A percentile compares a stretch with the other conserved stretches of the same genome.
phyloP scores from a whole-genome alignment of 2,888 invertebrate genomes.

The Magallana nippona region DNA sequence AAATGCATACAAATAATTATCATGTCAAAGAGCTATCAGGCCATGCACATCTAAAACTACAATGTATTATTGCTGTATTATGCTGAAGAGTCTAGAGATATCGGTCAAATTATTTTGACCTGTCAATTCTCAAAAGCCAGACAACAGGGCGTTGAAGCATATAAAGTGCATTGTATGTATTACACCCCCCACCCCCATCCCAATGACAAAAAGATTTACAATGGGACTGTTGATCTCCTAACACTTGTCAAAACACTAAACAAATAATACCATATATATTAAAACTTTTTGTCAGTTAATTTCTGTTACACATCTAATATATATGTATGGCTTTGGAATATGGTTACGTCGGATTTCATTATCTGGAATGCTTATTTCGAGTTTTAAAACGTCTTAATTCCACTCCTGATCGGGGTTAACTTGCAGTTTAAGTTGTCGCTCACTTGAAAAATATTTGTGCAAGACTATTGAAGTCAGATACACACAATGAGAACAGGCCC shows the following conservation, averaged over 20 bases:
- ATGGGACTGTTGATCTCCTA: not conserved
- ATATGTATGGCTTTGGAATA: not conserved
- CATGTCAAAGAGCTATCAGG: no score
- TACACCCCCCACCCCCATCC: not conserved
- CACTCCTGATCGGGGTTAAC: constrained; percentile 1
- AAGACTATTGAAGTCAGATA: constrained; percentile 27
- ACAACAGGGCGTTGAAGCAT: not conserved
- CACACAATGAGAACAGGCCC: constrained; percentile 35
- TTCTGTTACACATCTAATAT: not conserved
- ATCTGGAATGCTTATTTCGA: constrained; percentile 35
- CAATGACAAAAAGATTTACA: not conserved
- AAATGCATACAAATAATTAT: no score
- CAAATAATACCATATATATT: constrained; percentile 3
- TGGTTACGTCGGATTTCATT: constrained; percentile 24
- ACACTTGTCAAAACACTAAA: constrained; percentile 4
- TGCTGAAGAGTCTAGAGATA: no score
- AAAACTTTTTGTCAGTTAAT: not conserved
- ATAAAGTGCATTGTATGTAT: not conserved
- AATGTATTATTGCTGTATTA: no score
- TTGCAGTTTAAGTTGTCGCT: constrained; percentile 21
- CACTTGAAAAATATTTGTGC: constrained; percentile 31
- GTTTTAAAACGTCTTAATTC: constrained; percentile 24
- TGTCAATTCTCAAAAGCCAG: not conserved
- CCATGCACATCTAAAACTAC: not conserved
- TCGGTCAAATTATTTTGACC: not conserved